Evolutionary conservation across 1,140 invertebrate genomes (phyloP).

Genomic region (Melipona quadrifasciata): DNA sequence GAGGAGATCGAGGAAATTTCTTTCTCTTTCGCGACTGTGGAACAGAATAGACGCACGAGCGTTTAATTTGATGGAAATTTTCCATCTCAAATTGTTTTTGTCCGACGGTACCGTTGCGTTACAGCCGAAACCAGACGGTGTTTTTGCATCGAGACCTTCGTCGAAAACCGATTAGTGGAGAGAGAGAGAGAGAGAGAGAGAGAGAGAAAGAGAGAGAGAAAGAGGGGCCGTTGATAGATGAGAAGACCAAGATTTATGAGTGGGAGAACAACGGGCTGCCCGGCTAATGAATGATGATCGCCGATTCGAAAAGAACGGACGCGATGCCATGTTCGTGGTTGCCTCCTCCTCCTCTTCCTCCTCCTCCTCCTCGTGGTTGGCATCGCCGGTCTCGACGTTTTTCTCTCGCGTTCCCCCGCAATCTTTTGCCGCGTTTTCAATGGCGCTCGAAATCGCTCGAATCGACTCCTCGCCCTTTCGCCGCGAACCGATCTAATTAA

Average conservation of each 20-base stretch:
- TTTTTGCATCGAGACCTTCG: constrained; percentile 21
- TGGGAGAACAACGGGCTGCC: constrained; percentile 16
- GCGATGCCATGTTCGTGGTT: not conserved
- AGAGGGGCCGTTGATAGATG: constrained; percentile 24
- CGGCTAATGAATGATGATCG: constrained; percentile 42
- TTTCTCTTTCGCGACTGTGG: not conserved
- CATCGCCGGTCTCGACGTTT: not conserved
- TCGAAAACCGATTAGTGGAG: constrained; percentile 29
- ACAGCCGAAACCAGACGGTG: not conserved
- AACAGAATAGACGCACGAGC: not conserved
- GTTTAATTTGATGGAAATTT: not conserved
- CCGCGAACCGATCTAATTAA: constrained; percentile 7
- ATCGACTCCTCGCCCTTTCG: not conserved
- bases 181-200: too few species aligned
- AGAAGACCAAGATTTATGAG: constrained; percentile 35
- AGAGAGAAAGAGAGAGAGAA: too few species aligned
- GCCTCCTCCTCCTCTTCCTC: too few species aligned
- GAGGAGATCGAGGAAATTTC: not conserved
- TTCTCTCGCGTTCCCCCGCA: not conserved
- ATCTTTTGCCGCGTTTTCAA: not conserved
- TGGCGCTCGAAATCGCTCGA: not conserved
- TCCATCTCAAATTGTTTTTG: not conserved
- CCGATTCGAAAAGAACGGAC: constrained; percentile 9
- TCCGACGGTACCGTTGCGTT: not conserved
- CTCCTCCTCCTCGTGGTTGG: not conserved